Base-by-base conservation (phyloP, 2,113 vertebrate genomes). In the Syngnathus typhle region DNA sequence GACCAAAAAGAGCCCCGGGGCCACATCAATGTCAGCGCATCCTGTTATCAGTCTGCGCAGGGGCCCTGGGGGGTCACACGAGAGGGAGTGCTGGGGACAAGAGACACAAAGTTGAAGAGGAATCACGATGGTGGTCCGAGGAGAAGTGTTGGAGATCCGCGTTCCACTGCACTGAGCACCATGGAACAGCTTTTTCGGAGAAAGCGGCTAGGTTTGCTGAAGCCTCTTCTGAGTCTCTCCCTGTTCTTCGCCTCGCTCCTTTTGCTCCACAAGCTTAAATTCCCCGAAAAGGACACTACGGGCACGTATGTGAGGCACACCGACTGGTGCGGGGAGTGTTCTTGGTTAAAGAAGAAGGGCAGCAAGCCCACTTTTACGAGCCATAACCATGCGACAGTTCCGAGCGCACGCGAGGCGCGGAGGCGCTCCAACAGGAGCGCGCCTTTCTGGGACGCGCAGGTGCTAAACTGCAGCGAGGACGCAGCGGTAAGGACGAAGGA, bases 221-320 rank as follows among this genome's bases (percentile, higher is more conserved):
- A 92, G 32, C 87, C 89, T 6, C 79, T 92, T 18, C 72, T 93
- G 15, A 93, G 90, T 41, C 56, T 93, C 52, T 85, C 84, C 15
- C 72, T 93, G 6, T 65, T 91, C 43, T 91, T 88, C 19, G 90
- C 78, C 5, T 92, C 90, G 23, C 76, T 93, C 36, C 78, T 93
- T 11, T 91, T 92, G 82, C 83, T 93, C 66, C 90, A 92, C 52
- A 91, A 84, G 67, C 78, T 92, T n/a, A 90, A 82, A 60, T 27
- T 89, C 37, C 73, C 84, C 12, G 91, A 92, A 16, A 91, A 88
- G 72, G 81, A 85, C 21, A 78, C 43, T 0, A n/a, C 72, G 46
- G 81, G 70, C 0, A 88, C 86, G 64, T 73, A 41, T 1, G 15
- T 18, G 13, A 69, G 64, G 21, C 74, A 76, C 1, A 15, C 68